Conservation (phyloP, 2,797 vertebrate species). For the Anniella stebbinsi region DNA sequence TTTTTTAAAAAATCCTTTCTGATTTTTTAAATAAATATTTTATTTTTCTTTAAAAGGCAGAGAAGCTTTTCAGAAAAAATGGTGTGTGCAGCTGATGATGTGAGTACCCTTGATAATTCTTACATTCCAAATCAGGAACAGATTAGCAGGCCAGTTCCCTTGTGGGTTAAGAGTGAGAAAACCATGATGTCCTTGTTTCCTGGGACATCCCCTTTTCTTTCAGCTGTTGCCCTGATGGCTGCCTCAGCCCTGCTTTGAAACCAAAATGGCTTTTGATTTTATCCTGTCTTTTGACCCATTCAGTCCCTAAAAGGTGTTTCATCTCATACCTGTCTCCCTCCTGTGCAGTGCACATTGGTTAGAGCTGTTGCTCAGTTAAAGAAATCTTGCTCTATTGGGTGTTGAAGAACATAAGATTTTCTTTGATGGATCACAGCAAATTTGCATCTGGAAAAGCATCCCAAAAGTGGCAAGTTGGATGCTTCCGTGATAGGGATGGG, state of each 20-base stretch:
- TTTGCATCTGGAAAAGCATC: too few species aligned
- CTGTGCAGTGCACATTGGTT: neutral
- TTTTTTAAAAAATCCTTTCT: too few species aligned
- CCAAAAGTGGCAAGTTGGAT: too few species aligned
- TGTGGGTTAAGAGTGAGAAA: neutral
- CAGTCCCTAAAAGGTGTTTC: neutral
- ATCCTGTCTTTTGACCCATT: neutral
- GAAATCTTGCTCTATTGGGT: neutral
- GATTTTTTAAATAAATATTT: too few species aligned
- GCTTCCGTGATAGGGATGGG: too few species aligned
- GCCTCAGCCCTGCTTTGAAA: neutral
- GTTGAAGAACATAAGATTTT: neutral
- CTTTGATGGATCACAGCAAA: too few species aligned
- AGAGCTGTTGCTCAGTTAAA: neutral
- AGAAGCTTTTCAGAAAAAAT: slow-evolving; percentile 76
- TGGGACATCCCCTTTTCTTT: neutral
- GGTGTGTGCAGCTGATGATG: slow-evolving; percentile 81
- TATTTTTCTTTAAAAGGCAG: slow-evolving; percentile 64
- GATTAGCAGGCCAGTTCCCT: neutral
- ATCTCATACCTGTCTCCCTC: neutral
- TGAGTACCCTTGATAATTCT: slow-evolving; percentile 76
- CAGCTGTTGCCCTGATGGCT: neutral
- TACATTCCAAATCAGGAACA: slow-evolving; percentile 20
- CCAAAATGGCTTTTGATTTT: neutral
- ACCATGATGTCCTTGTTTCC: neutral